Conservation (phyloP, 2,888 invertebrate species). For the Troides helena region DNA sequence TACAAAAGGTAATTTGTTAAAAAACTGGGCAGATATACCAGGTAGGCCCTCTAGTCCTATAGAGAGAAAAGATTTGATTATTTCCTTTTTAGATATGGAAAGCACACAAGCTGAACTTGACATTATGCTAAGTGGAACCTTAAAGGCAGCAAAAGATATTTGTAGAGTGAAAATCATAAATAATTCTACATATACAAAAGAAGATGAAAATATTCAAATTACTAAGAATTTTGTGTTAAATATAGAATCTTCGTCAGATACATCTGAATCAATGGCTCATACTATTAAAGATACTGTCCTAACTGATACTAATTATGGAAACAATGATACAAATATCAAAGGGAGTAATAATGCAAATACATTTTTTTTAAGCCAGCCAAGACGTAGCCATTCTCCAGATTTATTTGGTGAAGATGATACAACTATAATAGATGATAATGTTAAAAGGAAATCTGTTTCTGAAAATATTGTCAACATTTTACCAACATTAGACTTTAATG, state of each 20-base stretch:
- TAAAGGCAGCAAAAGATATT: constrained; percentile 49
- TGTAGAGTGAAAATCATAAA: constrained; percentile 33
- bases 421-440: constrained; percentile 35
- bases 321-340: background rate
- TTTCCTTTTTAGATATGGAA: constrained; percentile 56
- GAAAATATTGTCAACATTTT: constrained; percentile 32
- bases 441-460: constrained; percentile 6
- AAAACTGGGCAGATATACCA: constrained; percentile 82
- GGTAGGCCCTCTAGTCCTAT: constrained; percentile 82
- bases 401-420: constrained; percentile 70
- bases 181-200: background rate
- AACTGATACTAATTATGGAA: background rate
- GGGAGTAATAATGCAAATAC: constrained; percentile 3
- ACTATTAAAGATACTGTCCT: background rate
- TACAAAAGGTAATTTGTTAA: constrained; percentile 75
- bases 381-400: constrained; percentile 68
- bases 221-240: background rate
- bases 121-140: constrained; percentile 58
- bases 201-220: background rate
- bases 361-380: background rate
- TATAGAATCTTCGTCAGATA: background rate
- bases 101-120: constrained; percentile 64
- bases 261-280: background rate
- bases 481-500: constrained; percentile 24
- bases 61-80: constrained; percentile 36